Evolutionary conservation across 2,113 vertebrate genomes (phyloP), one percentile per base, ranked within the genome.

Genomic region (Paratilapia polleni): DNA sequence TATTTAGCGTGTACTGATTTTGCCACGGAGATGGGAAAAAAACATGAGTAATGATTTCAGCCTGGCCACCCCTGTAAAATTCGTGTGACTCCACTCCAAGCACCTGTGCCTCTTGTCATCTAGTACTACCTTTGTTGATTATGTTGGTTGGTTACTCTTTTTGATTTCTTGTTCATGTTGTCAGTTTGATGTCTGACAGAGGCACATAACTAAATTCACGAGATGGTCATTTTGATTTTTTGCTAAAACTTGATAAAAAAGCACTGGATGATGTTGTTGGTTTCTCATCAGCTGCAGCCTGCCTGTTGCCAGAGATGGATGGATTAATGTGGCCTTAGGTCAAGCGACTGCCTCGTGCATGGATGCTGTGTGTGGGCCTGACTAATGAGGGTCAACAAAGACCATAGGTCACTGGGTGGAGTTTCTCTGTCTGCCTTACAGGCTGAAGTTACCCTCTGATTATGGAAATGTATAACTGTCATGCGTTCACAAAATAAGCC

Each of bases 331-430:
- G 86, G 59, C 88, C 81, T 60, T 1, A 64, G 82, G 87, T 90
- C 77, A 89, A 81, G 62, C 14, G 74, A 87, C 36, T 34, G 82
- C 73, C 80, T 86, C 28, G 49, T 73, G 66, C 89, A 78, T 90
- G 84, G 81, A 90, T 88, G 74, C 85, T 91, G 77, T 92, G 92
- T 94, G 94, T 94, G 91, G 89, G 84, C 78, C 90, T 85, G 89
- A 95, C 93, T 94, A 95, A 96, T 94, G 88, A 93, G 87, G 92
- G 94, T 92, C 90, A 92, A 24, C 81, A 83, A 31, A 82, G 89
- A 92, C 74, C 86, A 91, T 12, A 85, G 88, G 83, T 87, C 90
- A 87, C 26, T 24, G 82, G 85, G 90, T 22, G 75, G 57, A 86
- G 83, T 66, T 77, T 81, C 14, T 76, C 60, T 60, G 57, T 78